Evolutionary conservation across 2,888 invertebrate species (phyloP).

Genomic region (Platycheirus albimanus): DNA sequence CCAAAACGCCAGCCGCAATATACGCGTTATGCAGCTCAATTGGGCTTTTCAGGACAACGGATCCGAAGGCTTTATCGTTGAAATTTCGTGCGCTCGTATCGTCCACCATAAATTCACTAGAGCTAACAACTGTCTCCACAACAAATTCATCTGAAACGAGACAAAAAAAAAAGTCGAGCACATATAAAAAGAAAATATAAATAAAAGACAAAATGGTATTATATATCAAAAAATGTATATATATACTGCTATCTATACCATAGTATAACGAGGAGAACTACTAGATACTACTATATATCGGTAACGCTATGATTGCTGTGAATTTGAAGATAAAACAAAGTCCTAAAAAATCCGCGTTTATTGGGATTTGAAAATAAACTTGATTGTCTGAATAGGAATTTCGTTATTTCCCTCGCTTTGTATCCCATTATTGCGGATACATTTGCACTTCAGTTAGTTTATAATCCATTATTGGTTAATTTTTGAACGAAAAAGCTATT

Average conservation of each 20-base stretch:
- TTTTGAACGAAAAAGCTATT: not conserved
- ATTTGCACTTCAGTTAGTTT: constrained; percentile 1
- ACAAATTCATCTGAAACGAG: constrained; percentile 87
- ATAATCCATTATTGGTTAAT: not conserved
- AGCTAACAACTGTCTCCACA: constrained; percentile 86
- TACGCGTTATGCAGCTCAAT: constrained; percentile 89
- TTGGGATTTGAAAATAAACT: not conserved
- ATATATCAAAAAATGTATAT: constrained; percentile 10
- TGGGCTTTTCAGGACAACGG: constrained; percentile 83
- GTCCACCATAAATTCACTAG: constrained; percentile 83
- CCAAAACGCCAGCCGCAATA: constrained; percentile 90
- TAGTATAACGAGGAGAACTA: not conserved
- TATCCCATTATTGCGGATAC: not conserved
- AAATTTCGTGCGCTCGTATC: constrained; percentile 82
- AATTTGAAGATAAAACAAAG: not conserved
- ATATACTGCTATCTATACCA: no score
- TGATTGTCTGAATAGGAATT: constrained; percentile 1
- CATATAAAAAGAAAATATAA: constrained; percentile 8
- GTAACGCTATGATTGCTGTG: not conserved
- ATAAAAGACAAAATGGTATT: constrained; percentile 1
- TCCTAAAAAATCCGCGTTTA: constrained; percentile 19
- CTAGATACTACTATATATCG: not conserved
- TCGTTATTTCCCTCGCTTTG: not conserved
- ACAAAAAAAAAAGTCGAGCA: constrained; percentile 11
- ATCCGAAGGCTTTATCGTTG: constrained; percentile 83